phyloP scores from a whole-genome alignment of 2,113 vertebrate species.

The Picathartes gymnocephalus region DNA sequence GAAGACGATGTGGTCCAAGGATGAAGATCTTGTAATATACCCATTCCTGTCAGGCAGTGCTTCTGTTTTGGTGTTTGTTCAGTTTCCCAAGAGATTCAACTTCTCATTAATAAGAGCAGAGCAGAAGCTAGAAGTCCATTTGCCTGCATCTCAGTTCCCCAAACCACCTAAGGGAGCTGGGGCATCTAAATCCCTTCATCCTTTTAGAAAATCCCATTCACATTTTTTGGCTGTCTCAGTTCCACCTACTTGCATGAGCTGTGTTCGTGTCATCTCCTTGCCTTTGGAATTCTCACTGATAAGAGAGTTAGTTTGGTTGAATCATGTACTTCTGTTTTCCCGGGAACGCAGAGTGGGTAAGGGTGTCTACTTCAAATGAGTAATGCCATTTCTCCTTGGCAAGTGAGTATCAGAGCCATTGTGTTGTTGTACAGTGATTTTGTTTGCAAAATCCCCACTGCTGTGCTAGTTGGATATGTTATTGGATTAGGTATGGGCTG shows the following conservation, averaged over 20 bases:
- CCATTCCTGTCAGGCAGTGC: accelerated
- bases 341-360: neutral
- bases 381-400: neutral
- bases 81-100: neutral
- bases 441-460: neutral
- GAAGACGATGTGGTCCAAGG: neutral
- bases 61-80: neutral
- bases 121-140: neutral
- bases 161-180: neutral
- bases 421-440: neutral
- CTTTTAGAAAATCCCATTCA: neutral
- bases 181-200: neutral
- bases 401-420: neutral
- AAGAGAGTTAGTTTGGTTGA: neutral
- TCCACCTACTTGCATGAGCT: neutral
- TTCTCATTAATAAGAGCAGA: neutral
- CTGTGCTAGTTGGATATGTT: neutral
- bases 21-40: neutral
- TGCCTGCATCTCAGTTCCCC: neutral
- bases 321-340: neutral
- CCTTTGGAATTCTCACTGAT: neutral
- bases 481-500: neutral
- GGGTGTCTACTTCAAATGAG: neutral
- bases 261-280: neutral
- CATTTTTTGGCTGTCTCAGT: neutral